Percentiles rank a stretch among this genome's conserved stretches.
Conservation (phyloP, 2,888 invertebrate genomes). For the Himalopsyche anomala region DNA sequence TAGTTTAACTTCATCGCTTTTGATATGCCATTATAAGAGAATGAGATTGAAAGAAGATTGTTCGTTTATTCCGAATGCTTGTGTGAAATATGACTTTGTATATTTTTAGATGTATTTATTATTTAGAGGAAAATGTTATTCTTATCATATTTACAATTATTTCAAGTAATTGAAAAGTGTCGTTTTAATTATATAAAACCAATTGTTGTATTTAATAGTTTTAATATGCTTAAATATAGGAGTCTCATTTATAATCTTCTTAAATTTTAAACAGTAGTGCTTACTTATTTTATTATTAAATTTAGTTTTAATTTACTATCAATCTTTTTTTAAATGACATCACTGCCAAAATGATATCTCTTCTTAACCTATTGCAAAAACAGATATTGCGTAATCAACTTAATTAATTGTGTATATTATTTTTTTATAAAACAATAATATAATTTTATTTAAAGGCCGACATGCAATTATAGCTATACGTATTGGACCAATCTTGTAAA, state of each 20-base stretch:
- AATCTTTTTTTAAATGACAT: not conserved
- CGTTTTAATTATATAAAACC: slow-evolving; percentile 34
- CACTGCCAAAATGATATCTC: slow-evolving; percentile 32
- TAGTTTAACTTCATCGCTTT: slow-evolving; percentile 26
- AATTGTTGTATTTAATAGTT: slow-evolving; percentile 31
- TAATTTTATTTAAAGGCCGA: not conserved
- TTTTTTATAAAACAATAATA: not conserved
- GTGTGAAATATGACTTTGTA: slow-evolving; percentile 6
- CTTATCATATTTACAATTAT: slow-evolving; percentile 20
- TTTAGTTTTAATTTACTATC: not conserved
- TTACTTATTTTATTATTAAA: not conserved
- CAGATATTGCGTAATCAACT: not conserved
- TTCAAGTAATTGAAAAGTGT: slow-evolving; percentile 30
- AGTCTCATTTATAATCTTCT: slow-evolving; percentile 1
- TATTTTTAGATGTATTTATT: slow-evolving; percentile 2
- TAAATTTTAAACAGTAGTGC: not conserved
- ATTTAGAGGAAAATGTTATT: slow-evolving; percentile 1
- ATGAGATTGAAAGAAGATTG: not conserved
- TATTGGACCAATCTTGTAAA: not conserved
- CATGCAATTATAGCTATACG: slow-evolving; percentile 3
- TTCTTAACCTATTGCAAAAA: slow-evolving; percentile 13
- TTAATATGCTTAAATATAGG: not conserved
- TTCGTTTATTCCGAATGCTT: not conserved
- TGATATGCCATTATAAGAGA: slow-evolving; percentile 21
- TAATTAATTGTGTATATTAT: not conserved